Evolutionary conservation across 2,888 invertebrate species (phyloP).

Genomic region (Eupeodes luniger): DNA sequence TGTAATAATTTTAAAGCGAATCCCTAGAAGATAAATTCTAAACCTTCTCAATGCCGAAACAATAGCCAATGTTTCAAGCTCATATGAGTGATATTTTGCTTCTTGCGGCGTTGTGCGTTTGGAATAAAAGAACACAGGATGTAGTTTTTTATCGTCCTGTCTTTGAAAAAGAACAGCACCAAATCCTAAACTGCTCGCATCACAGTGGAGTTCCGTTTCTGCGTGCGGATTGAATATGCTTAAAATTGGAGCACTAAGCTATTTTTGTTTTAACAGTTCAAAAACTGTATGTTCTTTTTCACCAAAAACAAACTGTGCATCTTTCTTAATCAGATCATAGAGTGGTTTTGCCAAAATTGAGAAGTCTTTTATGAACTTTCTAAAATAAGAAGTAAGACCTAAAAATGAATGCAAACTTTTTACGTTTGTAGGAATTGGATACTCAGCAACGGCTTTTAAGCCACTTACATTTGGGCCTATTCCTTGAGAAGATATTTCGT

Average conservation of each 20-base stretch:
- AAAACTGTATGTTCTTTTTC: conserved; percentile 33
- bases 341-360: conserved; percentile 23
- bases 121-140: conserved; percentile 79
- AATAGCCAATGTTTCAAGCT: conserved; percentile 10
- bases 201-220: conserved; percentile 2
- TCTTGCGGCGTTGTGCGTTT: conserved; percentile 53
- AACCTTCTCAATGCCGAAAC: conserved; percentile 55
- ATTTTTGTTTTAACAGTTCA: conserved; percentile 45
- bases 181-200: conserved; percentile 35
- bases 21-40: conserved; percentile 32
- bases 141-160: conserved; percentile 45
- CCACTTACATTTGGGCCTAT: conserved; percentile 23
- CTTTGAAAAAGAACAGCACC: conserved; percentile 60
- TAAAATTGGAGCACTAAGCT: conserved; percentile 72
- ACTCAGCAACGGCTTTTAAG: conserved; percentile 7
- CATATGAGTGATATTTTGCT: background rate
- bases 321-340: conserved; percentile 16
- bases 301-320: conserved; percentile 18
- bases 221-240: background rate
- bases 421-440: conserved; percentile 19
- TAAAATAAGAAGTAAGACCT: conserved; percentile 21
- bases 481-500: conserved; percentile 26
- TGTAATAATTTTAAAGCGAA: conserved; percentile 72
- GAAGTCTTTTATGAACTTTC: conserved; percentile 12
- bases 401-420: conserved; percentile 37